Percentiles rank a stretch among this genome's conserved stretches.
These are phyloP conservation scores for Ceratosolen solmsi DNA, from an alignment of 1,140 invertebrate genomes.

Conservation along the genomic window DNA sequence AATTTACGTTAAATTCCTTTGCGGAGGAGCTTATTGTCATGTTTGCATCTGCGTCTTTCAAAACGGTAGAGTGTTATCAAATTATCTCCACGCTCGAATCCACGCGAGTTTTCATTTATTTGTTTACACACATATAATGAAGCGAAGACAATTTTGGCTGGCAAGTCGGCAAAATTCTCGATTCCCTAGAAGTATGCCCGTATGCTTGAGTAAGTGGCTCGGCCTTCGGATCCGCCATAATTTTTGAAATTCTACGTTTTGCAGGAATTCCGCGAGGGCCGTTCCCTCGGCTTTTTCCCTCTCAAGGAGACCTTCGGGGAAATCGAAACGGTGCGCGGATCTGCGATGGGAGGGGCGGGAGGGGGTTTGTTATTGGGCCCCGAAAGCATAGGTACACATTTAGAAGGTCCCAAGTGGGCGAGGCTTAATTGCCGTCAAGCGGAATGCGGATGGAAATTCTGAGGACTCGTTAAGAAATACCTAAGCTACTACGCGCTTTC, in stretches of 20 bases:
- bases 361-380: neutral
- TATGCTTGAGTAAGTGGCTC: too few species aligned
- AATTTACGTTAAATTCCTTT: neutral
- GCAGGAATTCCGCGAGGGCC: neutral
- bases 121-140: neutral
- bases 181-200: neutral
- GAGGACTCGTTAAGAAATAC: conserved; percentile 44
- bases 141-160: neutral
- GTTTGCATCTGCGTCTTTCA: conserved; percentile 15
- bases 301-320: neutral
- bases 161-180: neutral
- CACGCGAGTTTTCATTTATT: conserved; percentile 1
- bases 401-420: conserved; percentile 42
- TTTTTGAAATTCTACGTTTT: neutral
- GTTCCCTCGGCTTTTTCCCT: neutral
- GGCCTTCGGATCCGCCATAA: neutral
- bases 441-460: conserved; percentile 53
- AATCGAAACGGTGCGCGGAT: neutral
- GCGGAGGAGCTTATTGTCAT: neutral
- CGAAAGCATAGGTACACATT: conserved; percentile 6
- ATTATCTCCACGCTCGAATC: neutral
- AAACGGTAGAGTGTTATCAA: neutral
- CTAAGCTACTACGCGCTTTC: conserved; percentile 34
- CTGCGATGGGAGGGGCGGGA: neutral
- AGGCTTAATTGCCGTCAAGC: conserved; percentile 53